Evolutionary conservation across 2,888 invertebrate species (phyloP), one percentile per base, ranked within the genome.

Genomic region (Phortica magna): DNA sequence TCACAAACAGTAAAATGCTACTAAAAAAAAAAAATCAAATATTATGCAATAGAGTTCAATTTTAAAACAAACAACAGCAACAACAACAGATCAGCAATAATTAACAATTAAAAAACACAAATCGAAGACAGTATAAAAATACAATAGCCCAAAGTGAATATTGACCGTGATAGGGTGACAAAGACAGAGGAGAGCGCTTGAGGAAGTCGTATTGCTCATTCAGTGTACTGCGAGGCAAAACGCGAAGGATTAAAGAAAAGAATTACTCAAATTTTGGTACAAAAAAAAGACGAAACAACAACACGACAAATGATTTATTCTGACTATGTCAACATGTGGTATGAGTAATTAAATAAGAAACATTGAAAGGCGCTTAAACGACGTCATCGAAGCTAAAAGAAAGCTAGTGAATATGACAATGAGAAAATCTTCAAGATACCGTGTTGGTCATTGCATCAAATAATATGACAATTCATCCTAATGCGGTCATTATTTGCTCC

Each of bases 111-210:
- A 71, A 77, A 81, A 70, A 59, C 17, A 61, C 77, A 75, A 78
- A 59, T 74, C 79, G 80, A 76, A 78, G 65, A 76, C 31, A 78
- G 48, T 75, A 76, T 71, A 76, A 73, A 79, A 80, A 76, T 84
- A 82, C 90, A 91, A 91, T 91, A 91, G 91, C 87, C 91, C 91
- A 91, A 91, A 90, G 91, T 90, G 87, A 90, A 90, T 91, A 90
- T 87, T 90, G 91, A 86, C 84, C 82, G 76, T 87, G 84, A 84
- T 84, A 81, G 83, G 83, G 79, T 81, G 76, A 75, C 42, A n/a
- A 74, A 67, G 22, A 39, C 61, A 17, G 70, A 74, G 17, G 53
- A 43, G 14, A 7, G n/a, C 41, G 17, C 7, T 74, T 17, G 41
- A 64, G 10, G 48, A 55, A 31, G 31, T 31, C 31, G 31, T 31